phyloP scores from a whole-genome alignment of 2,113 vertebrate genomes.

The Pithys albifrons region DNA sequence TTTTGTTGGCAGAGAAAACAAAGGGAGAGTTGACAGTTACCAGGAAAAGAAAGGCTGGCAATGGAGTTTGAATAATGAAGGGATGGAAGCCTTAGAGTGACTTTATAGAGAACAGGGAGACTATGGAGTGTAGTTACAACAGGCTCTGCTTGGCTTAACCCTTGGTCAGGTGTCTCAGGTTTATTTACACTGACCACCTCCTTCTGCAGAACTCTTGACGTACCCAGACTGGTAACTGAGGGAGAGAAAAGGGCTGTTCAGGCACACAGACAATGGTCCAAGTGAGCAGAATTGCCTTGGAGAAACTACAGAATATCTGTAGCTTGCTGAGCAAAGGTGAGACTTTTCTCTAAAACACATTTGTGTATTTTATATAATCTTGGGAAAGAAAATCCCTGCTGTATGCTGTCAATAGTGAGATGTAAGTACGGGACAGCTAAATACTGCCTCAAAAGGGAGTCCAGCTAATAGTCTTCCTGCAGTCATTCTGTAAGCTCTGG shows the following conservation, averaged over 20 bases:
- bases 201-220: neutral
- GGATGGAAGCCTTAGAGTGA: neutral
- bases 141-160: neutral
- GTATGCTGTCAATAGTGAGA: neutral
- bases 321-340: neutral
- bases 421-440: neutral
- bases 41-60: neutral
- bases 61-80: neutral
- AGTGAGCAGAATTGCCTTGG: neutral
- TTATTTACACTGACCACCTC: neutral
- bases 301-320: neutral
- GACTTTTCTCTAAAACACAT: neutral
- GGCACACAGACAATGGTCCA: neutral
- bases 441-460: neutral
- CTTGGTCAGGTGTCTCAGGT: neutral
- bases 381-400: neutral
- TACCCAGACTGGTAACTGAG: neutral
- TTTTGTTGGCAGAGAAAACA: neutral
- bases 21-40: neutral
- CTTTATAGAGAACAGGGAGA: neutral
- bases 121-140: neutral
- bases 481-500: neutral
- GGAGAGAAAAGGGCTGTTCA: neutral
- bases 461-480: neutral
- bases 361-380: neutral